Conservation (phyloP, 2,113 vertebrate genomes). For the Pseudorhombus dupliciocellatus region DNA sequence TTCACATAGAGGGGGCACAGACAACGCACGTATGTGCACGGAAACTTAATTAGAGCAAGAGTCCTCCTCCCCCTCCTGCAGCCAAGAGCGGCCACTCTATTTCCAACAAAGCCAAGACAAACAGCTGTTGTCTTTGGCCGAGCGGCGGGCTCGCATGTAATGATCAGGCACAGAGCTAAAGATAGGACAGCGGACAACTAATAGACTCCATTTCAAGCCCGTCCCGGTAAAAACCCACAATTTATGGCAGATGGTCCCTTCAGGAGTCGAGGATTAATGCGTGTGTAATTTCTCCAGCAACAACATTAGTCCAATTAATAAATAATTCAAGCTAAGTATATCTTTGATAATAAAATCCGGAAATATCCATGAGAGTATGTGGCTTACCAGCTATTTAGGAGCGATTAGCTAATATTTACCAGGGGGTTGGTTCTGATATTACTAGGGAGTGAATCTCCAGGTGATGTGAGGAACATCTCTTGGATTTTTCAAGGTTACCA, state of each 20-base stretch:
- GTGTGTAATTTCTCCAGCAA: too few species aligned
- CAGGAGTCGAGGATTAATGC: neutral
- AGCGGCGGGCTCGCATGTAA: conserved; percentile 6
- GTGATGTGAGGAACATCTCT: too few species aligned
- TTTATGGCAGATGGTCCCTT: neutral
- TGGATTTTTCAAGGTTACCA: too few species aligned
- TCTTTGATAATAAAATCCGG: too few species aligned
- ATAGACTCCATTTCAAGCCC: neutral
- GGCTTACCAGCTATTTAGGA: too few species aligned
- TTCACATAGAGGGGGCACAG: neutral
- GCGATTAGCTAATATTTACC: too few species aligned
- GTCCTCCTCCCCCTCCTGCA: neutral
- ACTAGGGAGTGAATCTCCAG: neutral
- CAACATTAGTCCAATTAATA: too few species aligned
- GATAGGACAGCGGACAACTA: neutral
- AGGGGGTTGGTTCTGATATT: neutral
- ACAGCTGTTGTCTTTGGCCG: neutral
- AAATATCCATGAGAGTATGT: too few species aligned
- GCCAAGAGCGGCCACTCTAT: conserved; percentile 9
- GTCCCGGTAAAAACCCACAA: neutral
- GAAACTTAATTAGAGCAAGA: neutral
- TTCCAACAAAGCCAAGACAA: conserved; percentile 14
- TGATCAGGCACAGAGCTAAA: conserved; percentile 9
- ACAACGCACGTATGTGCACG: neutral
- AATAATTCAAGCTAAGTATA: too few species aligned